Evolutionary conservation across 2,113 vertebrate genomes (phyloP).

Genomic region (Indri indri): DNA sequence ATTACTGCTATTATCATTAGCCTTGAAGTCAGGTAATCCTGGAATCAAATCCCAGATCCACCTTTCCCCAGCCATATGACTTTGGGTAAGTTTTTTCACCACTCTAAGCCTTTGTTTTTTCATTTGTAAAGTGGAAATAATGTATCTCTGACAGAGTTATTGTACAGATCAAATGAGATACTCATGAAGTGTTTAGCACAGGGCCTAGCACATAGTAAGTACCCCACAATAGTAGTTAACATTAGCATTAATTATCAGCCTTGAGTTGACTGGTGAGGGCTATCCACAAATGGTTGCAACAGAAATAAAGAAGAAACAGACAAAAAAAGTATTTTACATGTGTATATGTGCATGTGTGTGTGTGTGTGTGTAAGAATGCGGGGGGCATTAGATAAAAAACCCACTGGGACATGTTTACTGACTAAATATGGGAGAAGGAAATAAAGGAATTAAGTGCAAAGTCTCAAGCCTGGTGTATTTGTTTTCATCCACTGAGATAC

Average conservation of each 20-base stretch:
- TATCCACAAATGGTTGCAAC: background rate
- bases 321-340: background rate
- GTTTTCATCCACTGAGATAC: background rate
- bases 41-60: background rate
- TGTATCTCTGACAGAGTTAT: background rate
- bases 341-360: background rate
- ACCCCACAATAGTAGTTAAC: background rate
- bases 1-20: background rate
- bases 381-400: background rate
- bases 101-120: background rate
- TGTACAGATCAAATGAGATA: background rate
- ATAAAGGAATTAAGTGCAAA: background rate
- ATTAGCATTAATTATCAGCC: background rate
- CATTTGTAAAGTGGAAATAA: background rate
- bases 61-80: background rate
- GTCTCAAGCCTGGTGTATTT: background rate
- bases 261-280: background rate
- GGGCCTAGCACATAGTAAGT: background rate
- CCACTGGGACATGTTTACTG: background rate
- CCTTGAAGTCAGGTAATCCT: background rate
- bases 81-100: background rate
- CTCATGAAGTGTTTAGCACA: background rate
- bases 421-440: background rate
- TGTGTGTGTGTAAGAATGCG: background rate
- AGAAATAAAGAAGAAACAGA: background rate